Evolutionary conservation across 2,888 invertebrate genomes (phyloP).

Genomic region (Caenorhabditis plicata): DNA sequence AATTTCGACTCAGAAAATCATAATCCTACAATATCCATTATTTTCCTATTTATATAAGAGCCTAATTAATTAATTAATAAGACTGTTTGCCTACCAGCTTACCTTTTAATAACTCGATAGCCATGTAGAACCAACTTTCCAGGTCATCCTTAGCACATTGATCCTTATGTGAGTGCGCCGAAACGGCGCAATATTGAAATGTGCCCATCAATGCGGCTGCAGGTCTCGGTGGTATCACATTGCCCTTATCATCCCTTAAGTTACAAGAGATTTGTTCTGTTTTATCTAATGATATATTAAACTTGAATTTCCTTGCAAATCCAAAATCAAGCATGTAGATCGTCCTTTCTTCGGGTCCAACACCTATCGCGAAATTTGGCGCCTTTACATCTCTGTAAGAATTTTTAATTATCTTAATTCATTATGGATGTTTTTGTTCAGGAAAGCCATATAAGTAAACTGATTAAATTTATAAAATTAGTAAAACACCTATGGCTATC

Average conservation of each 20-base stretch:
- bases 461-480: too few species aligned
- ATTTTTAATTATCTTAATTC: constrained; percentile 23
- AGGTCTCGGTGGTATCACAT: constrained; percentile 48
- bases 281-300: not conserved
- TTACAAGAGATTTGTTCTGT: not conserved
- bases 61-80: not conserved
- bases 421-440: not conserved
- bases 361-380: constrained; percentile 57
- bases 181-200: constrained; percentile 51
- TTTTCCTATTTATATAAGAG: too few species aligned
- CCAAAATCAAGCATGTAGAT: constrained; percentile 62
- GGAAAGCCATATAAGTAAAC: too few species aligned
- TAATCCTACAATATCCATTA: too few species aligned
- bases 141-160: constrained; percentile 57
- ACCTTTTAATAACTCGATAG: constrained; percentile 46
- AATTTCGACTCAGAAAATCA: too few species aligned
- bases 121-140: constrained; percentile 61
- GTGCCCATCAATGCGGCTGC: constrained; percentile 56
- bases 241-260: constrained; percentile 50
- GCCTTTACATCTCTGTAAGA: constrained; percentile 61
- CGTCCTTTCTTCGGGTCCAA: constrained; percentile 30
- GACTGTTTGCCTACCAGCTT: not conserved
- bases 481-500: too few species aligned
- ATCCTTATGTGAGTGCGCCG: constrained; percentile 51
- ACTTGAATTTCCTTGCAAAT: constrained; percentile 54